These are phyloP conservation scores for Lepus oiostolus DNA, from an alignment of 2,797 vertebrate genomes.

Conservation along the genomic window DNA sequence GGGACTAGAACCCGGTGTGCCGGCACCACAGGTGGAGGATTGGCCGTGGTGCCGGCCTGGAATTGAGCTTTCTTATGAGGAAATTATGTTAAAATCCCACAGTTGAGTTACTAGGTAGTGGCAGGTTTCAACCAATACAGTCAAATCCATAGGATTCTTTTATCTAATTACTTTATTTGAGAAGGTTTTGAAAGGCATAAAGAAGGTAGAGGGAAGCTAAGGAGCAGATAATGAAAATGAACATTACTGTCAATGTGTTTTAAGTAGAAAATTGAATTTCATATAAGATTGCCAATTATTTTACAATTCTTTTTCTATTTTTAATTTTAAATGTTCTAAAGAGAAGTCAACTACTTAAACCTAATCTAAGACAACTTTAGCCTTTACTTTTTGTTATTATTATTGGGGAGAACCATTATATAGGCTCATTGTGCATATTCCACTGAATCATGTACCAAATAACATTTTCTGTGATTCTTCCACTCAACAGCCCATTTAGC, in stretches of 20 bases:
- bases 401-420: background rate
- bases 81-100: background rate
- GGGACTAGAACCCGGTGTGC: too few relatives aligned
- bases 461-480: background rate
- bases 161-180: background rate
- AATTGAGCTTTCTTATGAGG: background rate
- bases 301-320: conserved; percentile 19
- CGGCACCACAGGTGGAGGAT: too few relatives aligned
- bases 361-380: background rate
- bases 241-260: background rate
- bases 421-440: background rate
- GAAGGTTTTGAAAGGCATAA: background rate
- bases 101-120: background rate
- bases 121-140: background rate
- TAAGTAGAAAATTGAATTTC: conserved; percentile 22
- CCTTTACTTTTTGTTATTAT: background rate
- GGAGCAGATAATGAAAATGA: background rate
- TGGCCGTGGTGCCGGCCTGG: background rate
- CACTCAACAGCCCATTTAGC: background rate
- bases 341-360: background rate
- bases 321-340: background rate
- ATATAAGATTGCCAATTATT: background rate
- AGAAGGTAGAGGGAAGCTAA: background rate
- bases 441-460: background rate
- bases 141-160: background rate